These are phyloP conservation scores for Agrochola litura DNA, from an alignment of 2,888 invertebrate genomes.

Conservation along the genomic window DNA sequence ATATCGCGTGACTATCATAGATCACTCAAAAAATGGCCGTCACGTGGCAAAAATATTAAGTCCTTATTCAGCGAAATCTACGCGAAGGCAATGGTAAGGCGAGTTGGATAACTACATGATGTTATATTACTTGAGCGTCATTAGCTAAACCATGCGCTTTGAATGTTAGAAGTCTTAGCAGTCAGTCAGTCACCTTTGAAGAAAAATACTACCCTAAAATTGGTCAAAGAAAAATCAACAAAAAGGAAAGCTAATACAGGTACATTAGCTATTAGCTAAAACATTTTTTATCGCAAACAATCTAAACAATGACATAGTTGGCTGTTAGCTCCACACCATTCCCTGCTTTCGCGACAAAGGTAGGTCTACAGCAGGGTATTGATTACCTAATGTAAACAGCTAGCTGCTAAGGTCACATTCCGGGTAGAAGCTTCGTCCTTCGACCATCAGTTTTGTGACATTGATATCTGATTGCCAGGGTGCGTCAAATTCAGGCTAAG, in stretches of 20 bases:
- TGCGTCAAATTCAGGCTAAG: conserved; percentile 48
- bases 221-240: not conserved
- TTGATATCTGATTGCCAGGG: conserved; percentile 47
- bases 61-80: not conserved
- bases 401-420: conserved; percentile 42
- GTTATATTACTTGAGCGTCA: not conserved
- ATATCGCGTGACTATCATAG: conserved; percentile 23
- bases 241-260: conserved; percentile 3
- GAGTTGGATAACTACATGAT: not conserved
- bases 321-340: not conserved
- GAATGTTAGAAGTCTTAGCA: not conserved
- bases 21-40: not conserved
- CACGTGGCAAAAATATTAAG: not conserved
- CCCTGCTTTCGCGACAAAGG: conserved; percentile 19
- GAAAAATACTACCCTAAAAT: not conserved
- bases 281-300: not conserved
- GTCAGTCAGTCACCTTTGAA: not conserved
- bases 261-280: conserved; percentile 12
- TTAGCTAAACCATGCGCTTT: not conserved
- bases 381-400: conserved; percentile 39
- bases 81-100: not conserved
- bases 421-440: conserved; percentile 46
- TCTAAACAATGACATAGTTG: conserved; percentile 22
- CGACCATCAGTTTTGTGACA: conserved; percentile 42
- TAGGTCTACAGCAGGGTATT: conserved; percentile 35